A percentile compares a stretch with the other conserved stretches of the same genome.
phyloP scores from a whole-genome alignment of 2,888 invertebrate genomes.

The Amblyteles armatorius region DNA sequence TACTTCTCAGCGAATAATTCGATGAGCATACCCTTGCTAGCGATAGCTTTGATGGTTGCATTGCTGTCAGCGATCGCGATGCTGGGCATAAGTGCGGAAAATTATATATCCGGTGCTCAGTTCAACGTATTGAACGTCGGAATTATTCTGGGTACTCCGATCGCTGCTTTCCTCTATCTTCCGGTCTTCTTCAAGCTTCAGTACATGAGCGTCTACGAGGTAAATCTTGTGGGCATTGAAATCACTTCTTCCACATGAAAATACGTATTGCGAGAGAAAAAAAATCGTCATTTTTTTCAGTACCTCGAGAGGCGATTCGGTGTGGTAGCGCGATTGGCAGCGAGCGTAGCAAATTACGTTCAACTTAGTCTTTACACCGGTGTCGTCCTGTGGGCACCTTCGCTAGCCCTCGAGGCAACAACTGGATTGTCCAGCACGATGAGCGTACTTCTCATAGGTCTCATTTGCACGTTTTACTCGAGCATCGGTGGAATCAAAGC shows the following conservation, averaged over 20 bases:
- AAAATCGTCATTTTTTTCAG: constrained; percentile 82
- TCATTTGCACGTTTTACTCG: constrained; percentile 94
- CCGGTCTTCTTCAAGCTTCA: constrained; percentile 91
- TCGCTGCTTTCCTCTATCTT: constrained; percentile 92
- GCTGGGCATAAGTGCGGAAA: constrained; percentile 94
- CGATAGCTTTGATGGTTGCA: constrained; percentile 96
- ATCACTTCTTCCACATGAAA: not conserved
- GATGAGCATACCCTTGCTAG: constrained; percentile 92
- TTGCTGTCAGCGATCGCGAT: constrained; percentile 96
- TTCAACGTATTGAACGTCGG: constrained; percentile 92
- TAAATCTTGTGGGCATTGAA: constrained; percentile 75
- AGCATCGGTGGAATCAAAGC: constrained; percentile 96
- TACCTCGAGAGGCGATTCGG: constrained; percentile 88
- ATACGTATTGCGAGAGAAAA: not conserved
- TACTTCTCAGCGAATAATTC: constrained; percentile 93
- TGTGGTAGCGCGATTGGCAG: constrained; percentile 84
- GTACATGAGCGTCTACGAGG: constrained; percentile 95
- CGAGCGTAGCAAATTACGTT: constrained; percentile 86
- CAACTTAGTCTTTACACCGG: constrained; percentile 87
- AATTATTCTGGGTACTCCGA: constrained; percentile 92
- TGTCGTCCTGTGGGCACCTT: constrained; percentile 88
- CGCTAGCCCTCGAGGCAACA: constrained; percentile 87
- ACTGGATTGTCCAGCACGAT: constrained; percentile 84
- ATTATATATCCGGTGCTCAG: constrained; percentile 93
- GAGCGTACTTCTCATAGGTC: constrained; percentile 85